These are phyloP conservation scores for Holothuria scabra DNA, from an alignment of 53 echinoderm and acorn worm species.

Conservation along the genomic window DNA sequence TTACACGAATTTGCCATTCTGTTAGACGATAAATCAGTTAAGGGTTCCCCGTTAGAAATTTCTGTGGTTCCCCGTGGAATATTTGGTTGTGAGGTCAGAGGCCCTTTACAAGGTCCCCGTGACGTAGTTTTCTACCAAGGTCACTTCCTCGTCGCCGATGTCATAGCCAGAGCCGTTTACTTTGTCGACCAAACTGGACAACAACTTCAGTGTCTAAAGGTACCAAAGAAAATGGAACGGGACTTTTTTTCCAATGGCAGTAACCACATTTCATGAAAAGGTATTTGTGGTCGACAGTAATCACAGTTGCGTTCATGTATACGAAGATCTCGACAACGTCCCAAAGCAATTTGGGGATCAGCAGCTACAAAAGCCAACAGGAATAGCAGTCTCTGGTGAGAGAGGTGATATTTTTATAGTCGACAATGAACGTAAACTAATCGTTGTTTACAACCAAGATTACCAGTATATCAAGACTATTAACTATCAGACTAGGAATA, in stretches of 20 bases:
- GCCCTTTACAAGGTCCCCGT: background rate
- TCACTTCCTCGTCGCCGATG: background rate
- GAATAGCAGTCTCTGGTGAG: slow-evolving; percentile 1
- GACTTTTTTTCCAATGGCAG: background rate
- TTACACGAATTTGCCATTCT: background rate
- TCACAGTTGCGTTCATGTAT: background rate
- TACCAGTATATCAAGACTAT: background rate
- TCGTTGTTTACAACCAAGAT: background rate
- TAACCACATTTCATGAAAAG: background rate
- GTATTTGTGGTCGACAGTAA: background rate
- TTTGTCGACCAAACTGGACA: background rate
- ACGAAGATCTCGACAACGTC: background rate
- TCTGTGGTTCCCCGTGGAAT: background rate
- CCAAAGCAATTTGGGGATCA: background rate
- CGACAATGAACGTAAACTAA: background rate
- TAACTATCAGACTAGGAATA: background rate
- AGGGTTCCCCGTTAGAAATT: background rate
- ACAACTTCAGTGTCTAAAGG: background rate
- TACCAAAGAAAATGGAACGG: background rate
- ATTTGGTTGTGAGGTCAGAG: background rate
- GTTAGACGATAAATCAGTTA: background rate
- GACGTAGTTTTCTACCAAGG: background rate
- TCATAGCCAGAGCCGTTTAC: background rate
- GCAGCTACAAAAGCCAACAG: background rate
- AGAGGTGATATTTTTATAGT: background rate